Evolutionary conservation across 2,113 vertebrate species (phyloP).

Genomic region (Syrrhaptes paradoxus): DNA sequence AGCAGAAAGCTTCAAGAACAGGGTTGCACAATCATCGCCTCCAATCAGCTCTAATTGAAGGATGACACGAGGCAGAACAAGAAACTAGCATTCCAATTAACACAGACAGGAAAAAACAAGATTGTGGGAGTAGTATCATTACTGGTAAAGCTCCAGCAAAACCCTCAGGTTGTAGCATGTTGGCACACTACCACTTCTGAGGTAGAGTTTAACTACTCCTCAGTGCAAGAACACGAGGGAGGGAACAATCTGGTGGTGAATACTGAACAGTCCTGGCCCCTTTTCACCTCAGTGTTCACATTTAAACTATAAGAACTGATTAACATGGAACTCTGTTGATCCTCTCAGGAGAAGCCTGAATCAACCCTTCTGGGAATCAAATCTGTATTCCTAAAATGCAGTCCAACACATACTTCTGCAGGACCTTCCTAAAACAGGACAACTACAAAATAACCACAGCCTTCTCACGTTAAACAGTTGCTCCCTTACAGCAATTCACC

Average conservation of each 20-base stretch:
- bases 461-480: neutral
- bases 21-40: slow-evolving; percentile 6
- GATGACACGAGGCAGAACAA: slow-evolving; percentile 25
- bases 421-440: neutral
- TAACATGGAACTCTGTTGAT: neutral
- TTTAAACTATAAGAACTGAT: neutral
- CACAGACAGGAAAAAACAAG: slow-evolving; percentile 50
- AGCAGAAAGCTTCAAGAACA: slow-evolving; percentile 21
- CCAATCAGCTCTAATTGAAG: slow-evolving; percentile 52
- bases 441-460: neutral
- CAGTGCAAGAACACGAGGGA: neutral
- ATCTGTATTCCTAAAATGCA: neutral
- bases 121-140: slow-evolving; percentile 1
- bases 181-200: neutral
- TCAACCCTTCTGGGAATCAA: neutral
- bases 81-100: slow-evolving; percentile 29
- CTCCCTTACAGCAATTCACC: neutral
- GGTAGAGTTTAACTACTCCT: neutral
- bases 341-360: neutral
- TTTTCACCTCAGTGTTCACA: neutral
- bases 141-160: slow-evolving; percentile 1
- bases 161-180: neutral
- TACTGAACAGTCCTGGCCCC: neutral
- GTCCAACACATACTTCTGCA: neutral
- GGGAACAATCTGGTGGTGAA: neutral